phyloP scores from a whole-genome alignment of 2,113 vertebrate species.

The Mustelus asterias region DNA sequence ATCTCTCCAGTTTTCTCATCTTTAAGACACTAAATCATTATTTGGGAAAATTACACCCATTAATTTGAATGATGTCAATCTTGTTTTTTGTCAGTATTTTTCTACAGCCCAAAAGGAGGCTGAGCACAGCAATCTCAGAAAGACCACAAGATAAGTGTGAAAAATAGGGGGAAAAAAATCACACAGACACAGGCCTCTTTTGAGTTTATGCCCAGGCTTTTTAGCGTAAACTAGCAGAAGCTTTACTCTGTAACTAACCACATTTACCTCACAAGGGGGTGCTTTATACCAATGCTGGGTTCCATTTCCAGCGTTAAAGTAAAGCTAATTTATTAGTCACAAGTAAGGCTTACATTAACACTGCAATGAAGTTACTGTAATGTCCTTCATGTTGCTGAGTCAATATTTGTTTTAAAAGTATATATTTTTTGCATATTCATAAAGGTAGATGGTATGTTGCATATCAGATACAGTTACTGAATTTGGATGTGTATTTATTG shows the following conservation, averaged over 20 bases:
- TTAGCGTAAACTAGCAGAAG: background rate
- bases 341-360: no score
- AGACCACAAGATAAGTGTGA: background rate
- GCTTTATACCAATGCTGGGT: background rate
- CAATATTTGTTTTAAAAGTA: slow-evolving; percentile 1
- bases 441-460: background rate
- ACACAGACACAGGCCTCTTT: background rate
- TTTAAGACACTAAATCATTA: no score
- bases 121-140: background rate
- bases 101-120: background rate
- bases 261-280: background rate
- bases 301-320: background rate
- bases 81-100: background rate
- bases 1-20: no score
- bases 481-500: background rate
- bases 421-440: background rate
- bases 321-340: no score
- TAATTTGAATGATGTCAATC: background rate
- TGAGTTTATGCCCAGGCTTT: background rate
- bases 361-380: background rate
- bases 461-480: background rate
- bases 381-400: background rate
- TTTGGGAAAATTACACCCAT: no score
- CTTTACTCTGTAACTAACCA: background rate
- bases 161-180: background rate